A percentile compares a stretch with the other conserved stretches of the same genome.
These are phyloP conservation scores for Tribolium freemani DNA, from an alignment of 2,888 invertebrate genomes.

Conservation along the genomic window DNA sequence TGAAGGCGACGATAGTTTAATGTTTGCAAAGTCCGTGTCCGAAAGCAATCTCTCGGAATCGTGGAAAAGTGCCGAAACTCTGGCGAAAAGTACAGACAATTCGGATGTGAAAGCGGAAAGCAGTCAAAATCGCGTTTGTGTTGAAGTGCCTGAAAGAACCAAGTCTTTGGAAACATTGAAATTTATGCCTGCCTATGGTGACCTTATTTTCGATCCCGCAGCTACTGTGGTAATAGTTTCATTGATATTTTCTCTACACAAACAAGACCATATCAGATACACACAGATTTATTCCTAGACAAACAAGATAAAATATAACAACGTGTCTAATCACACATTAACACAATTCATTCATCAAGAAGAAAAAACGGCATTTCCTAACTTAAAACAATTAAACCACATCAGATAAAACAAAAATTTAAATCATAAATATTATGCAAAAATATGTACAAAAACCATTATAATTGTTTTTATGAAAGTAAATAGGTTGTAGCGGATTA, in stretches of 20 bases:
- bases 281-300: not conserved
- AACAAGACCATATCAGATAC: not conserved
- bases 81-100: conserved; percentile 48
- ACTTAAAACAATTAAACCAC: too few species aligned
- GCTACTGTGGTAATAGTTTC: conserved; percentile 53
- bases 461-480: not conserved
- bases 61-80: conserved; percentile 60
- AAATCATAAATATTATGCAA: too few species aligned
- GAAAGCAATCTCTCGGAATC: conserved; percentile 61
- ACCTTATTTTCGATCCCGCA: conserved; percentile 62
- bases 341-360: too few species aligned
- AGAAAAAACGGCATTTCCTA: too few species aligned
- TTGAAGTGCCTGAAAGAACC: conserved; percentile 52
- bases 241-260: conserved; percentile 1
- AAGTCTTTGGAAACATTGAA: conserved; percentile 63
- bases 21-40: conserved; percentile 58
- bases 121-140: conserved; percentile 27
- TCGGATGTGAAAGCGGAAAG: conserved; percentile 49
- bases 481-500: conserved; percentile 17
- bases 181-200: conserved; percentile 66
- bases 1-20: conserved; percentile 56
- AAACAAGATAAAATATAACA: not conserved
- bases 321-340: too few species aligned
- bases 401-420: too few species aligned
- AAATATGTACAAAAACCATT: too few species aligned